Evolutionary conservation across 2,888 invertebrate genomes (phyloP).

Genomic region (Thereva nobilitata): DNA sequence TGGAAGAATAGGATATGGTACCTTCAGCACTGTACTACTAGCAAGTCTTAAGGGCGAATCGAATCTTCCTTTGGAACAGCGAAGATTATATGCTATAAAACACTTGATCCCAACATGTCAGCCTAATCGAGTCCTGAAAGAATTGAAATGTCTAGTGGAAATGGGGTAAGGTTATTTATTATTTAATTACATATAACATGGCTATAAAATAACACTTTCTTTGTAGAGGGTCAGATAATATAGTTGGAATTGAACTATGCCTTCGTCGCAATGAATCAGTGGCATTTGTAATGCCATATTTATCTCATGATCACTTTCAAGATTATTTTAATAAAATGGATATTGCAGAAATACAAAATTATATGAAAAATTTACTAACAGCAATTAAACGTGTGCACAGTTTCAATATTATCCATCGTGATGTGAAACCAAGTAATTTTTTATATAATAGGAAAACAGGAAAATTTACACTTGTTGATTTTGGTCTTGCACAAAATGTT

Average conservation of each 20-base stretch:
- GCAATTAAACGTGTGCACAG: conserved; percentile 81
- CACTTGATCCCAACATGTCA: conserved; percentile 86
- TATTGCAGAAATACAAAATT: conserved; percentile 70
- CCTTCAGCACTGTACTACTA: conserved; percentile 84
- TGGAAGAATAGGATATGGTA: conserved; percentile 78
- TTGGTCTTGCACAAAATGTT: conserved; percentile 79
- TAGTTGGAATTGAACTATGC: conserved; percentile 79
- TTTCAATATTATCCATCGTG: conserved; percentile 84
- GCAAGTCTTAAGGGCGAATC: conserved; percentile 65
- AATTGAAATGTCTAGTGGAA: conserved; percentile 75
- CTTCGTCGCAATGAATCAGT: conserved; percentile 77
- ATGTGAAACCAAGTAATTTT: conserved; percentile 91
- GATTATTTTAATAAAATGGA: conserved; percentile 76
- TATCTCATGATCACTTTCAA: conserved; percentile 78
- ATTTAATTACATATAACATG: conserved; percentile 12
- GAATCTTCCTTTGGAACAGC: conserved; percentile 57
- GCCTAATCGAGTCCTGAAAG: conserved; percentile 78
- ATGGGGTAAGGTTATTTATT: conserved; percentile 65
- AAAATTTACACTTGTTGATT: conserved; percentile 82
- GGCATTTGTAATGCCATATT: conserved; percentile 87
- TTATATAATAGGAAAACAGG: conserved; percentile 74
- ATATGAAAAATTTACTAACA: conserved; percentile 78
- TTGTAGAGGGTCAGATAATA: conserved; percentile 74
- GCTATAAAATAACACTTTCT: not conserved
- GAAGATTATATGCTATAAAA: conserved; percentile 78